A percentile compares a stretch with the other conserved stretches of the same genome.
These are phyloP conservation scores for Falco concolor DNA, from an alignment of 2,797 vertebrate species.

Conservation along the genomic window DNA sequence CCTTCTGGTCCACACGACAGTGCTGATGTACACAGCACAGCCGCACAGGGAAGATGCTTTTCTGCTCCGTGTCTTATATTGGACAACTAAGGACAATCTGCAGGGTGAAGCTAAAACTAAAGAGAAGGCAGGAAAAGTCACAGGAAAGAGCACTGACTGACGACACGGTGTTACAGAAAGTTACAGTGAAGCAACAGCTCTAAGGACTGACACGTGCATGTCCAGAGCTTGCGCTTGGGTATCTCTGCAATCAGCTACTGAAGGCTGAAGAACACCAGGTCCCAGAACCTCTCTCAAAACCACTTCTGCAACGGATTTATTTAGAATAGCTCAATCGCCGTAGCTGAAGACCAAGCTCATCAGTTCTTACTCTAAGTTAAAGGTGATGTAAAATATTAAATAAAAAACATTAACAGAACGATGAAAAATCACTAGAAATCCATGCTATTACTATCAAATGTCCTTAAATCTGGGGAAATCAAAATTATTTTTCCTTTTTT, in stretches of 20 bases:
- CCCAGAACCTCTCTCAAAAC: not conserved
- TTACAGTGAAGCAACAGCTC: not conserved
- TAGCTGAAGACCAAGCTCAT: not conserved
- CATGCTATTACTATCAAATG: not conserved
- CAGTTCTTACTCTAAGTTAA: not conserved
- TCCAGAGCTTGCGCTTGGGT: not conserved
- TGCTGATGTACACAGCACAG: not conserved
- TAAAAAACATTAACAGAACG: not conserved
- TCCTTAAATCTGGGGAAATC: not conserved
- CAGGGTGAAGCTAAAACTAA: not conserved
- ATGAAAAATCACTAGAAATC: not conserved
- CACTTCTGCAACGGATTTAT: not conserved
- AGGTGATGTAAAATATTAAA: not conserved
- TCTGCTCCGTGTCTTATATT: fast-evolving
- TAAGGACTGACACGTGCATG: not conserved
- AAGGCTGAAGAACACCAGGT: not conserved
- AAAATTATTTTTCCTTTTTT: too few relatives aligned
- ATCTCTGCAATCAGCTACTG: not conserved
- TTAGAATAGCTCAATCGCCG: not conserved
- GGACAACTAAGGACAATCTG: not conserved
- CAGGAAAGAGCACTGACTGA: not conserved
- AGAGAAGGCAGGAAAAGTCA: not conserved
- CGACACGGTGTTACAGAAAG: not conserved
- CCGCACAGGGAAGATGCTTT: not conserved
- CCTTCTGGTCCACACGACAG: not conserved